Percentiles rank a stretch among this genome's conserved stretches.
phyloP scores from a whole-genome alignment of 2,113 vertebrate genomes.

The Ictalurus punctatus region DNA sequence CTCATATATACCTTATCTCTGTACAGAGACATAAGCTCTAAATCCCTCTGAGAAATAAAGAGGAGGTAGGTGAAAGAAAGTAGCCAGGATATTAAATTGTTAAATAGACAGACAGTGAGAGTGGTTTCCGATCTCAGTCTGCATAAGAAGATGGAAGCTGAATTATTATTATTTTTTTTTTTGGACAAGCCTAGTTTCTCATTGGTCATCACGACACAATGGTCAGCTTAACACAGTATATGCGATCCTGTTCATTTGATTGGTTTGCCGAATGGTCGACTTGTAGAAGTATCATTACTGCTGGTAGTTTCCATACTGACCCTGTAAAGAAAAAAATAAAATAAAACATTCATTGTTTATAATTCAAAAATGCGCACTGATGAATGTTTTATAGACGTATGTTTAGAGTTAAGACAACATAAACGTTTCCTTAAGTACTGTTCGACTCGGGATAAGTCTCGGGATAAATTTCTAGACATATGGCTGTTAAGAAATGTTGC shows the following conservation, averaged over 20 bases:
- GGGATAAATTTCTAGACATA: background rate
- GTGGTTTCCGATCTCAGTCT: background rate
- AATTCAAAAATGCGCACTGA: background rate
- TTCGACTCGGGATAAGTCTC: background rate
- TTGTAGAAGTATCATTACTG: constrained; percentile 71
- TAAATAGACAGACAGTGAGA: background rate
- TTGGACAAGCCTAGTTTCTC: constrained; percentile 14
- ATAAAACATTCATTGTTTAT: background rate
- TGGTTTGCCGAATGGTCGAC: constrained; percentile 7
- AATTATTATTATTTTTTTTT: background rate
- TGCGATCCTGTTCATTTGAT: constrained; percentile 18
- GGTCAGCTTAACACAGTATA: constrained; percentile 8
- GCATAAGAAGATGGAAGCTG: background rate
- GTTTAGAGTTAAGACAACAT: background rate
- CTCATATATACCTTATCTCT: constrained; percentile 11
- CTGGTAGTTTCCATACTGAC: constrained; percentile 95
- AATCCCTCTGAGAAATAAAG: constrained; percentile 30
- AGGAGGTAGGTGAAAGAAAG: constrained; percentile 44
- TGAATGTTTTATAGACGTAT: background rate
- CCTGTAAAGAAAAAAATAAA: constrained; percentile 68
- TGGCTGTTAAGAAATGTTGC: background rate
- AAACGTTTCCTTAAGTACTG: background rate
- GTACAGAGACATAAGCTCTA: constrained; percentile 21
- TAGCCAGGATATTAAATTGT: constrained; percentile 13
- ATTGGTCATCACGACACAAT: background rate